Evolutionary conservation across 2,113 vertebrate genomes (phyloP).

Genomic region (Grus americana): DNA sequence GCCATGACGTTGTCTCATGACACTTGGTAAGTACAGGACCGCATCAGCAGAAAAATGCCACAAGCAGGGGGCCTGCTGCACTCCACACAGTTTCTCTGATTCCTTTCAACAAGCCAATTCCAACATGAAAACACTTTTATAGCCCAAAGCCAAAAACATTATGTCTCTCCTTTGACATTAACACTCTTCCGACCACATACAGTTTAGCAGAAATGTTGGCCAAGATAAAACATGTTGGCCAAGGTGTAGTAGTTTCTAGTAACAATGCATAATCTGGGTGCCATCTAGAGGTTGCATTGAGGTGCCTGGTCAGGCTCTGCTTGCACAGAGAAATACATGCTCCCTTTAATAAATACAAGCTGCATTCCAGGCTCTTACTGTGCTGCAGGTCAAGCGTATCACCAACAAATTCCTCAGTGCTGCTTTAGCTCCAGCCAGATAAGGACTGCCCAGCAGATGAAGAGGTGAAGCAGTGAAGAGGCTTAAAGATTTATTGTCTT

Average conservation of each 20-base stretch:
- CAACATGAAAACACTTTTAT: neutral
- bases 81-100: neutral
- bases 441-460: neutral
- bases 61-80: neutral
- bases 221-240: neutral
- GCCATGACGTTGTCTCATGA: neutral
- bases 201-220: neutral
- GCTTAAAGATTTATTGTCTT: neutral
- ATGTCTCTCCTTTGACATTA: neutral
- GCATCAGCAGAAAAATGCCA: neutral
- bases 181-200: neutral
- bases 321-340: neutral
- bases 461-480: neutral
- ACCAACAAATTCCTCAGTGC: neutral
- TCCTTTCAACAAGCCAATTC: neutral
- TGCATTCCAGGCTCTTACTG: neutral
- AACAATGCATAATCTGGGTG: neutral
- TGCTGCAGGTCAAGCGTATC: neutral
- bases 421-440: neutral
- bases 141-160: neutral
- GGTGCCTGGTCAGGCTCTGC: neutral
- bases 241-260: no score
- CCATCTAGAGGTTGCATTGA: constrained; percentile 8
- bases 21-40: neutral
- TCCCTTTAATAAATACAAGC: neutral